Evolutionary conservation across 1,140 invertebrate species (phyloP), one percentile per base, ranked within the genome.

Genomic region (Halyomorpha halys): DNA sequence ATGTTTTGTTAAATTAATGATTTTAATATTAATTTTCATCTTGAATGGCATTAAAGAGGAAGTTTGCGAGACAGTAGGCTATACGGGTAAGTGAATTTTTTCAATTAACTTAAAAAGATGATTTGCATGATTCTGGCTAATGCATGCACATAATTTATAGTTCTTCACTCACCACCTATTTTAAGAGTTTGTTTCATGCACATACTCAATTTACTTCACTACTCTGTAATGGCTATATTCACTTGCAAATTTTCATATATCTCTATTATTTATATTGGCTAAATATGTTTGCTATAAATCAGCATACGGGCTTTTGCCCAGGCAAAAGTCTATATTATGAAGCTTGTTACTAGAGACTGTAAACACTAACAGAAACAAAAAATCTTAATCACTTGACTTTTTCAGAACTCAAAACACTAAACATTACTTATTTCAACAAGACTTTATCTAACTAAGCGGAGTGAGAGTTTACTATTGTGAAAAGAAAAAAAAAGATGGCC

Each of bases 21-120:
- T n/a, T 49, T 39, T 39, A 39, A 39, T 39, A 39, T 39, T 39
- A 39, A 60, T 63, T 68, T 65, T 65, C 23, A 49, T 45, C 49
- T 49, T 60, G 54, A 39, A 47, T 65, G 30, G 47, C 47, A 70
- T 71, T 71, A 70, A 73, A 84, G 84, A 80, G 78, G 78, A 74
- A 84, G 83, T 76, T 82, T 85, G 75, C 81, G 82, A 74, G 83
- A 85, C 74, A 86, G 83, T 80, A 82, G 82, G 78, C 77, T 86
- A 75, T 86, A 86, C 75, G 84, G 84, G 84, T 86, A 78, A 86
- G 84, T 85, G 68, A 56, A 27, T 18, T n/a, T 19, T 49, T 21
- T 49, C 2, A 49, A 23, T 27, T 25, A 25, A 23, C 15, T 54
- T 30, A 30, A 30, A 30, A 54, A 62, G n/a, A 4, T 15, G 11